Evolutionary conservation across 2,888 invertebrate species (phyloP), one percentile per base, ranked within the genome.

Genomic region (Oscheius sp.): DNA sequence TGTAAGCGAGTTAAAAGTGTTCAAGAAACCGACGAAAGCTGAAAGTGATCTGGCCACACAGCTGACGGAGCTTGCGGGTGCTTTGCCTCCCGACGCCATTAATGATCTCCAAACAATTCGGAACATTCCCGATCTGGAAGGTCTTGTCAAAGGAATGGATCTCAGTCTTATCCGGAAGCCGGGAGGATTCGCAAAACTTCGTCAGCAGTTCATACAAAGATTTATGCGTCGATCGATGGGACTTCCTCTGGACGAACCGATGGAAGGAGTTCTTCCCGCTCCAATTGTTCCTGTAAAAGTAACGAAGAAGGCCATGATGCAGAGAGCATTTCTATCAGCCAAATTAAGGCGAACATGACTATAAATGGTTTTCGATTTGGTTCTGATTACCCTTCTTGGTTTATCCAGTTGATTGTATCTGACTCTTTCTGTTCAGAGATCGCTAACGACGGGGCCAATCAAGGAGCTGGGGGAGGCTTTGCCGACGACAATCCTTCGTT

Each of bases 91-190:
- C 2, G 84, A 84, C 32, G 86, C 84, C n/a, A 73, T 87, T 33
- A 77, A 81, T 35, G 87, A 87, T 53, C 65, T 87, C n/a, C 70
- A 77, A 11, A 78, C 83, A 53, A 77, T 87, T 13, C 73, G 79
- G n/a, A 82, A 85, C 57, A 83, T 87, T 42, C 87, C 87, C 0
- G 82, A 87, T 60, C 60, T 87, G 58, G 86, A 87, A 29, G 86
- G 84, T 21, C 70, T 87, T 33, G 84, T 84, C 2, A 76, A 83
- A 66, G 87, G 87, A 55, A 82, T 87, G 83, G 87, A 87, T 72
- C 59, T 87, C 59, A 76, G 79, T 9, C 79, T 85, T 47, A 81
- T 87, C 62, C 81, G 76, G 70, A 83, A 79, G 55, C 87, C 87
- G 2, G 87, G 86, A 11, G 87, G 87, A 32, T 87, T 87, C 59